Evolutionary conservation across 2,888 invertebrate species (phyloP).

Genomic region (Tribolium freemani): DNA sequence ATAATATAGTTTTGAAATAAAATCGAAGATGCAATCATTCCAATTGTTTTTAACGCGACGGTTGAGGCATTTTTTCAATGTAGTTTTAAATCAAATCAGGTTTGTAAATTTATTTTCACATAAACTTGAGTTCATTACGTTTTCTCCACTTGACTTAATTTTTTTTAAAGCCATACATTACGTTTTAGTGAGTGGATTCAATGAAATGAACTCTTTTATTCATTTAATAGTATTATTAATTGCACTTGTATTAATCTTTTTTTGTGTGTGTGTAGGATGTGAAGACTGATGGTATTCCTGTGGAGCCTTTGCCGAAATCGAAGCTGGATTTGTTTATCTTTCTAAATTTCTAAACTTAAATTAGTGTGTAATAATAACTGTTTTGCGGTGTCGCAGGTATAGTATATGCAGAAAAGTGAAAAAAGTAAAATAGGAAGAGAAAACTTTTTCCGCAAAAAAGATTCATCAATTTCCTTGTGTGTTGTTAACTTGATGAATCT

Average conservation of each 20-base stretch:
- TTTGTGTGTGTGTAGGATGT: slow-evolving; percentile 28
- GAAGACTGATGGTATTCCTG: neutral
- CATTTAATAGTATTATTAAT: no score
- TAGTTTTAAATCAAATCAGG: slow-evolving; percentile 24
- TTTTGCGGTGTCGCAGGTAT: slow-evolving; percentile 20
- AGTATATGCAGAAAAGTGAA: slow-evolving; percentile 25
- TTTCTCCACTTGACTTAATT: no score
- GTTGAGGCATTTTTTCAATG: slow-evolving; percentile 14
- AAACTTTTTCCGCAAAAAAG: neutral
- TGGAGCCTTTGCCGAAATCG: neutral
- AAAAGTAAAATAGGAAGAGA: neutral
- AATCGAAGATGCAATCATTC: neutral
- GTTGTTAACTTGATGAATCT: neutral
- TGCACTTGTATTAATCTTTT: slow-evolving; percentile 25
- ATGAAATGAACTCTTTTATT: no score
- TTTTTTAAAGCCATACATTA: neutral
- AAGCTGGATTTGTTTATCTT: slow-evolving; percentile 4
- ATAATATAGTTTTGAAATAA: neutral
- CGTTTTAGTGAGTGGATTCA: no score
- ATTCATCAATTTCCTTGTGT: slow-evolving; percentile 4
- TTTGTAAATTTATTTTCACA: slow-evolving; percentile 25
- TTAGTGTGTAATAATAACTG: slow-evolving; percentile 9
- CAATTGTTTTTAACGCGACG: slow-evolving; percentile 7
- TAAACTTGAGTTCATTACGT: neutral
- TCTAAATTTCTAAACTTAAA: slow-evolving; percentile 10